phyloP scores from a whole-genome alignment of 2,113 vertebrate species.

The Rattus rattus region DNA sequence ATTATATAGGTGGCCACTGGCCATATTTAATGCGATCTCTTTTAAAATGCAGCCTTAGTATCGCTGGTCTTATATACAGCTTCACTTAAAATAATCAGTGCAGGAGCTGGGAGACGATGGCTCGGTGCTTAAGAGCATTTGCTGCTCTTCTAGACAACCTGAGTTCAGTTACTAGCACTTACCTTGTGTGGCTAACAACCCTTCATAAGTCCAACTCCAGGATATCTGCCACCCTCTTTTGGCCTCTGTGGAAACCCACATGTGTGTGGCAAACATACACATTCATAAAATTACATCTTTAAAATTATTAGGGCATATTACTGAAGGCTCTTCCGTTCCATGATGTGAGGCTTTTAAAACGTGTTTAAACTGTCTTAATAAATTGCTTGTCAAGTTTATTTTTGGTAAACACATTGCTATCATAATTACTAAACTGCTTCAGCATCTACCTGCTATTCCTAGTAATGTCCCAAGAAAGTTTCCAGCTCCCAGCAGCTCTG shows the following conservation, averaged over 20 bases:
- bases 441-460: not conserved
- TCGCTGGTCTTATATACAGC: not conserved
- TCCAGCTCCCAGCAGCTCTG: not conserved
- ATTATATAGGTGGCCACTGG: not conserved
- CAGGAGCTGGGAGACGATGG: too few relatives aligned
- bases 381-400: not conserved
- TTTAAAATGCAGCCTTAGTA: not conserved
- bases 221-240: not conserved
- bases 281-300: not conserved
- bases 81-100: not conserved
- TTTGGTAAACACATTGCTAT: not conserved
- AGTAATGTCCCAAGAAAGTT: not conserved
- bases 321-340: not conserved
- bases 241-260: not conserved
- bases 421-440: not conserved
- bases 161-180: not conserved
- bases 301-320: not conserved
- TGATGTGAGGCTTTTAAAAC: slow-evolving; percentile 36
- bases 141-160: not conserved
- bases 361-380: not conserved
- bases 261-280: not conserved
- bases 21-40: not conserved
- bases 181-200: too few relatives aligned
- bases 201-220: not conserved
- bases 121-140: not conserved